A percentile compares a stretch with the other conserved stretches of the same genome.
These are phyloP conservation scores for Spea bombifrons DNA, from an alignment of 2,113 vertebrate species.

Conservation along the genomic window DNA sequence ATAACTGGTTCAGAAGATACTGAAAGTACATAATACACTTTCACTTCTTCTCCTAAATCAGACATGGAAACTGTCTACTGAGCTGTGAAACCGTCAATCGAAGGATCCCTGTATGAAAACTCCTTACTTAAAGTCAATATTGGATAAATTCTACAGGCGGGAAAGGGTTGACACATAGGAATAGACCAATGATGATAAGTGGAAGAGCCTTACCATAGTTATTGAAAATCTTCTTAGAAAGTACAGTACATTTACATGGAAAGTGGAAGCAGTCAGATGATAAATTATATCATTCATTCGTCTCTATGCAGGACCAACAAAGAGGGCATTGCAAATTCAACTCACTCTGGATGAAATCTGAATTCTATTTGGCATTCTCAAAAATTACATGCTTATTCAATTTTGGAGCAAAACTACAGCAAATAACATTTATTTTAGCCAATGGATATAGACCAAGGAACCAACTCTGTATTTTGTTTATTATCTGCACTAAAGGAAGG, in stretches of 20 bases:
- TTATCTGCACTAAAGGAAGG: conserved; percentile 40
- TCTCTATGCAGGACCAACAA: conserved; percentile 20
- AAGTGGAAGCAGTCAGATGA: conserved; percentile 47
- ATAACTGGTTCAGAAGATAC: too few relatives aligned
- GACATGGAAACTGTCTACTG: not conserved
- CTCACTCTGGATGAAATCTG: conserved; percentile 8
- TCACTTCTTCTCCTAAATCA: not conserved
- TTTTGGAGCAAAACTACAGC: conserved; percentile 27
- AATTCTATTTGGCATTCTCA: conserved; percentile 26
- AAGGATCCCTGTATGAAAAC: not conserved
- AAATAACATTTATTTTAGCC: conserved; percentile 24
- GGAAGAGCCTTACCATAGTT: conserved; percentile 30
- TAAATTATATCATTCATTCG: conserved; percentile 41
- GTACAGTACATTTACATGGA: conserved; percentile 44
- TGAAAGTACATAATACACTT: not conserved
- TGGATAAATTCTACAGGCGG: conserved; percentile 31
- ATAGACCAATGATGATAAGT: conserved; percentile 45
- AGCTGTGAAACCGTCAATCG: not conserved
- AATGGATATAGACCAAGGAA: conserved; percentile 24
- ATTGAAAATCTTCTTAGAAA: conserved; percentile 38
- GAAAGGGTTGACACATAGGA: conserved; percentile 28
- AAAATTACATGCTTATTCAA: conserved; percentile 18
- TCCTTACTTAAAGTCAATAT: conserved; percentile 9
- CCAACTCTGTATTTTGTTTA: conserved; percentile 29
- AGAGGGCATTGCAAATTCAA: conserved; percentile 15